phyloP scores from a whole-genome alignment of 2,113 vertebrate genomes.

The Ploceus nigricollis region DNA sequence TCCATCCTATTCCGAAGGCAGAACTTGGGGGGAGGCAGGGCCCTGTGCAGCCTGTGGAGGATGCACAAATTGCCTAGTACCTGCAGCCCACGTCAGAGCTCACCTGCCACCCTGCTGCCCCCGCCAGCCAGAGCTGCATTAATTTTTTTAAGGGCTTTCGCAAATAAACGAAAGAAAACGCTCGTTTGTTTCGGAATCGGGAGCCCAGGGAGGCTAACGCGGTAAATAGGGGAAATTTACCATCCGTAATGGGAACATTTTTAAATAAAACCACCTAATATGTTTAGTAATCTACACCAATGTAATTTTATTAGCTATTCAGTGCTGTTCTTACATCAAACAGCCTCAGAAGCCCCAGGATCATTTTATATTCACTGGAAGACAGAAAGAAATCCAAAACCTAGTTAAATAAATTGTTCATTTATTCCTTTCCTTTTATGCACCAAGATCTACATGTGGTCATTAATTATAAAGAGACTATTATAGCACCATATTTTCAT shows the following conservation, averaged over 20 bases:
- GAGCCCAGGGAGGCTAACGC: slow-evolving; percentile 18
- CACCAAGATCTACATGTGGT: slow-evolving; percentile 84
- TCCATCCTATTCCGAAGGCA: background rate
- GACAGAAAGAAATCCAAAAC: slow-evolving; percentile 83
- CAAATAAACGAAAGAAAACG: slow-evolving; percentile 25
- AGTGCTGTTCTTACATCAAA: slow-evolving; percentile 72
- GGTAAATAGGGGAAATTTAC: slow-evolving; percentile 54
- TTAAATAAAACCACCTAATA: slow-evolving; percentile 65
- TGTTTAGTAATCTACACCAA: slow-evolving; percentile 71
- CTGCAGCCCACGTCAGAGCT: background rate
- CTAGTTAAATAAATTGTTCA: slow-evolving; percentile 90
- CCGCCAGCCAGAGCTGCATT: background rate
- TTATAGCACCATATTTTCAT: slow-evolving; percentile 88
- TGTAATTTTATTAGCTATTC: slow-evolving; percentile 76
- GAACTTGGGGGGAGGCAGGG: background rate
- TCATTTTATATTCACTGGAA: slow-evolving; percentile 81
- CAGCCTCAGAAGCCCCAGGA: slow-evolving; percentile 74
- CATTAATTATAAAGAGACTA: slow-evolving; percentile 89
- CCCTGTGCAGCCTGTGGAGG: background rate
- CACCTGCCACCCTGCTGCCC: background rate
- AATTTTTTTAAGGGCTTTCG: background rate
- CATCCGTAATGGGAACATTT: slow-evolving; percentile 38
- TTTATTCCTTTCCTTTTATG: slow-evolving; percentile 86
- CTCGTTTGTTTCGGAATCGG: background rate
- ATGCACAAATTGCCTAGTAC: background rate